Evolutionary conservation across 2,888 invertebrate genomes (phyloP).

Genomic region (Digitonthophagus gazella): DNA sequence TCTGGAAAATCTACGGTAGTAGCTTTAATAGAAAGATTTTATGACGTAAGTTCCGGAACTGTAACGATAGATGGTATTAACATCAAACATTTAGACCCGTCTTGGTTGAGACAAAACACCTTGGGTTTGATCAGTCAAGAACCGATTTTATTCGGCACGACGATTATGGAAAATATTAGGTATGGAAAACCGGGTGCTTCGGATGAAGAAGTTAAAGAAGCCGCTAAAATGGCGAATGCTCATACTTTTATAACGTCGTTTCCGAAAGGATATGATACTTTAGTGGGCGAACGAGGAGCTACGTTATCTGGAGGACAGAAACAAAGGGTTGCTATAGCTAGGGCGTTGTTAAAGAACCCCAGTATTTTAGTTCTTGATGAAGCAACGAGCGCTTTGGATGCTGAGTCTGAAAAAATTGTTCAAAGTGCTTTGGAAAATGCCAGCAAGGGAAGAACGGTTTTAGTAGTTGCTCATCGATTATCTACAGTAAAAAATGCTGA

Average conservation of each 20-base stretch:
- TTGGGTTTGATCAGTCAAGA: slow-evolving; percentile 92
- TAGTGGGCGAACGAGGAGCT: slow-evolving; percentile 86
- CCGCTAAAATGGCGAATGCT: slow-evolving; percentile 86
- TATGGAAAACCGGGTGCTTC: slow-evolving; percentile 76
- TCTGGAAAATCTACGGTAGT: slow-evolving; percentile 95
- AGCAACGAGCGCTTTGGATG: slow-evolving; percentile 92
- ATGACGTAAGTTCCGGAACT: slow-evolving; percentile 71
- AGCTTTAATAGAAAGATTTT: slow-evolving; percentile 84
- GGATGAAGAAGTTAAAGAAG: slow-evolving; percentile 71
- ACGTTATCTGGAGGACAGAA: slow-evolving; percentile 95
- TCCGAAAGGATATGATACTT: slow-evolving; percentile 80
- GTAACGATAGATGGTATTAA: slow-evolving; percentile 77
- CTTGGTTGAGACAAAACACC: slow-evolving; percentile 81
- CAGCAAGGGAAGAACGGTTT: slow-evolving; percentile 79
- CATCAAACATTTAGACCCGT: slow-evolving; percentile 68
- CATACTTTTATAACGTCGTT: slow-evolving; percentile 83
- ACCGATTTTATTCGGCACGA: slow-evolving; percentile 89
- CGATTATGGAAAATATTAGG: slow-evolving; percentile 89
- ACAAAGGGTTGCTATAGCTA: slow-evolving; percentile 91
- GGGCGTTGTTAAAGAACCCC: slow-evolving; percentile 90
- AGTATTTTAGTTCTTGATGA: slow-evolving; percentile 87
- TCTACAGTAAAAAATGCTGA: slow-evolving; percentile 92
- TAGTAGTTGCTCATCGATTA: slow-evolving; percentile 93
- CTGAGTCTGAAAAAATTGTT: slow-evolving; percentile 87
- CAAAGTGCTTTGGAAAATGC: slow-evolving; percentile 85